Evolutionary conservation across 2,797 vertebrate genomes (phyloP).

Genomic region (Balearica regulorum): DNA sequence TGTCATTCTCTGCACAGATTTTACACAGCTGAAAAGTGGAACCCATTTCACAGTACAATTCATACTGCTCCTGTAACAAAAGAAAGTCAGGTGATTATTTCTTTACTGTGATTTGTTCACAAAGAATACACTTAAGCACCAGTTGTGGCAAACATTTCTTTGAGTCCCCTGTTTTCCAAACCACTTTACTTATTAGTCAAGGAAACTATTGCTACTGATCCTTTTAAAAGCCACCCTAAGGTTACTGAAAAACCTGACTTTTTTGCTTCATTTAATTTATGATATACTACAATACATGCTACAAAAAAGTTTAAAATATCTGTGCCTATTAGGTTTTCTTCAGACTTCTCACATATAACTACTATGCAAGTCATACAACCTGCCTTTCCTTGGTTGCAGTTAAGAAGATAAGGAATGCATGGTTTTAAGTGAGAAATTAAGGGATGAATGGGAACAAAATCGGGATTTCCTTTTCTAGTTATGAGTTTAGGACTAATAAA

Average conservation of each 20-base stretch:
- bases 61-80: constrained; percentile 81
- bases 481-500: not conserved
- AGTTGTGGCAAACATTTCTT: not conserved
- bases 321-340: not conserved
- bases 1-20: constrained; percentile 84
- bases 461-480: not conserved
- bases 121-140: not conserved
- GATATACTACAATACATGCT: not conserved
- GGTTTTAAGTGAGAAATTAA: not conserved
- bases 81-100: not conserved
- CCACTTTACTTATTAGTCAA: not conserved
- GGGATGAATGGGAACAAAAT: not conserved
- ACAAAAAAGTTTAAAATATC: not conserved
- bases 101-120: not conserved
- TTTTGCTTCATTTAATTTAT: not conserved
- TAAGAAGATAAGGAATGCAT: not conserved
- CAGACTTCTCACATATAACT: not conserved
- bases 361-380: not conserved
- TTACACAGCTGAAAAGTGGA: constrained; percentile 84
- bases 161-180: not conserved
- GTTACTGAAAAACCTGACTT: not conserved
- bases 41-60: constrained; percentile 85
- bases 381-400: not conserved
- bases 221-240: not conserved
- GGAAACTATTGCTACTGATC: not conserved